phyloP scores from a whole-genome alignment of 2,797 vertebrate genomes.

The Phrynocephalus forsythii region DNA sequence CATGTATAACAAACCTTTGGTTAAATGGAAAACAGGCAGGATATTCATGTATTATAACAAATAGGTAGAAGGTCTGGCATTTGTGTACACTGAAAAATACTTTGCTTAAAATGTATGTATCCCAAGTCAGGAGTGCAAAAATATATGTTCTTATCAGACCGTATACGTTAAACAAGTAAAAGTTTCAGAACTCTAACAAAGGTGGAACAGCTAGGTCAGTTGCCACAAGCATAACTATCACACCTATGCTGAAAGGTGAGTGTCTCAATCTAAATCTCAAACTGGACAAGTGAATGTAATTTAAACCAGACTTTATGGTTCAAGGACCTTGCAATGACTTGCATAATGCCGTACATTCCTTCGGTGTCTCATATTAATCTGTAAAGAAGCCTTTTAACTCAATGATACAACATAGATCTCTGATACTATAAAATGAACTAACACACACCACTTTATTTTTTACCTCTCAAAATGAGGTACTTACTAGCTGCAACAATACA shows the following conservation, averaged over 20 bases:
- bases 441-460: no score
- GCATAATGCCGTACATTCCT: neutral
- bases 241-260: neutral
- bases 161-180: neutral
- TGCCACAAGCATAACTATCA: neutral
- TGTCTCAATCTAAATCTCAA: neutral
- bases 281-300: no score
- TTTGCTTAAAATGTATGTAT: neutral
- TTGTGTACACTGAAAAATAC: neutral
- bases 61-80: neutral
- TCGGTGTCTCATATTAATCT: no score
- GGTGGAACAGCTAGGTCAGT: neutral
- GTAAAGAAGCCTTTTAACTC: no score
- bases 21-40: neutral
- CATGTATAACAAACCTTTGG: neutral
- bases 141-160: neutral
- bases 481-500: no score
- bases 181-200: neutral
- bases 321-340: neutral
- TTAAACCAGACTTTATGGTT: neutral
- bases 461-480: no score
- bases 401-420: no score
- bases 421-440: no score
- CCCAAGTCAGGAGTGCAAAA: neutral
- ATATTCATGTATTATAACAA: neutral